These are phyloP conservation scores for Lampropteryx suffumata DNA, from an alignment of 2,888 invertebrate genomes.

Conservation along the genomic window DNA sequence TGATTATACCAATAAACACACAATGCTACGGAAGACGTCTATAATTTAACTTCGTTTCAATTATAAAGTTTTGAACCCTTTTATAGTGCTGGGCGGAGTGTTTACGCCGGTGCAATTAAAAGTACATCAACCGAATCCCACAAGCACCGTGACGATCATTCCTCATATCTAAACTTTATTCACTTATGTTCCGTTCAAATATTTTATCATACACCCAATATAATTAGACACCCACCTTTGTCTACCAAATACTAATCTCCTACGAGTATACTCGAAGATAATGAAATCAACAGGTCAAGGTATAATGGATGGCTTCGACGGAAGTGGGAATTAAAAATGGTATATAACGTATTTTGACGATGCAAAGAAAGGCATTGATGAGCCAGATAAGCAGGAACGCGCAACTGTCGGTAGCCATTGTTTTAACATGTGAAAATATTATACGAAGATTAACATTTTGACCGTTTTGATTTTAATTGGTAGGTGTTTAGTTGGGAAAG, in stretches of 20 bases:
- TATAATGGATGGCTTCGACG: constrained; percentile 50
- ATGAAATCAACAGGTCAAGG: constrained; percentile 32
- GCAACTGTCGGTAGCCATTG: constrained; percentile 77
- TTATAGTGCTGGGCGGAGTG: constrained; percentile 53
- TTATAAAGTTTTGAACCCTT: constrained; percentile 7
- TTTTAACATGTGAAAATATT: constrained; percentile 76
- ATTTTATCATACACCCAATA: constrained; percentile 36
- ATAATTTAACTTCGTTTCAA: constrained; percentile 15
- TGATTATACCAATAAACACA: neutral
- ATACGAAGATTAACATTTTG: constrained; percentile 60
- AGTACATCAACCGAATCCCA: constrained; percentile 58
- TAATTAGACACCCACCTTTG: constrained; percentile 35
- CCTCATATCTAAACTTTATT: constrained; percentile 60
- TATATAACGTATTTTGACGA: constrained; percentile 63
- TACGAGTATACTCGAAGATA: constrained; percentile 14
- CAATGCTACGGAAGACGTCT: constrained; percentile 11
- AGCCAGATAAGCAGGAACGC: constrained; percentile 62
- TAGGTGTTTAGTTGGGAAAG: constrained; percentile 10
- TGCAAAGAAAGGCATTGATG: constrained; percentile 74
- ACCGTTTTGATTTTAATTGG: constrained; percentile 70
- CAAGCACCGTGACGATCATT: constrained; percentile 71
- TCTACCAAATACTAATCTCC: neutral
- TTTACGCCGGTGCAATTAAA: constrained; percentile 69
- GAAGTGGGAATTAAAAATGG: constrained; percentile 67
- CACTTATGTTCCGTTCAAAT: constrained; percentile 54